phyloP scores from a whole-genome alignment of 2,797 vertebrate genomes.

The Myioborus miniatus region DNA sequence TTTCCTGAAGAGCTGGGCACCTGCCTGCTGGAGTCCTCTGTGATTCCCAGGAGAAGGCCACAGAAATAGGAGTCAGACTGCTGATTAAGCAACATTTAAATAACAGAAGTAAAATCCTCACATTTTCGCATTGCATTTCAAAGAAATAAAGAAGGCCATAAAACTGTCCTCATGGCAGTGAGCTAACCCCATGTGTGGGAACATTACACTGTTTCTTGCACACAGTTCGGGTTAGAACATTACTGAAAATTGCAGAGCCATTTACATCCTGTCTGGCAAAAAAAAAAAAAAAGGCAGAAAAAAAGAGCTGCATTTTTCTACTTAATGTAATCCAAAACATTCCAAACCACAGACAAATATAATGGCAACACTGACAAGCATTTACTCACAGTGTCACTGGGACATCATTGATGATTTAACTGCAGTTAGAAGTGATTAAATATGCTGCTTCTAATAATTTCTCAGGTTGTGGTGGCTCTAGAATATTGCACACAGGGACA shows the following conservation, averaged over 20 bases:
- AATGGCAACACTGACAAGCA: background rate
- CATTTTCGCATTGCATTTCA: background rate
- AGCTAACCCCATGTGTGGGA: slow-evolving; percentile 29
- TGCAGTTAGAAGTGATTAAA: background rate
- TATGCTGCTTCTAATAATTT: background rate
- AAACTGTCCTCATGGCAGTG: slow-evolving; percentile 31
- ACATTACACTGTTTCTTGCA: background rate
- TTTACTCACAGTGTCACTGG: background rate
- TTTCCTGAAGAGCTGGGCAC: slow-evolving; percentile 25
- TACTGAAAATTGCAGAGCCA: slow-evolving; percentile 9
- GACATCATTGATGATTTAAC: background rate
- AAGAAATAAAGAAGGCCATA: slow-evolving; percentile 17
- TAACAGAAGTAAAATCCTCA: slow-evolving; percentile 22
- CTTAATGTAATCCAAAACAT: slow-evolving; percentile 3
- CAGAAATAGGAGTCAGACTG: background rate
- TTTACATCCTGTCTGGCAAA: slow-evolving; percentile 18
- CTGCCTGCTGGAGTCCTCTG: slow-evolving; percentile 10
- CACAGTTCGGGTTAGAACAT: background rate
- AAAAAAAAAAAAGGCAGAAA: background rate
- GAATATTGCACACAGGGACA: background rate
- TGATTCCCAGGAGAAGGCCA: background rate
- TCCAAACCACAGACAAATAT: background rate
- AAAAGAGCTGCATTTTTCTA: background rate
- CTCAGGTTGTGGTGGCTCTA: background rate
- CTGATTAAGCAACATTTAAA: slow-evolving; percentile 17